Evolutionary conservation across 2,113 vertebrate genomes (phyloP).

Genomic region (Telmatochromis bifrenatus): DNA sequence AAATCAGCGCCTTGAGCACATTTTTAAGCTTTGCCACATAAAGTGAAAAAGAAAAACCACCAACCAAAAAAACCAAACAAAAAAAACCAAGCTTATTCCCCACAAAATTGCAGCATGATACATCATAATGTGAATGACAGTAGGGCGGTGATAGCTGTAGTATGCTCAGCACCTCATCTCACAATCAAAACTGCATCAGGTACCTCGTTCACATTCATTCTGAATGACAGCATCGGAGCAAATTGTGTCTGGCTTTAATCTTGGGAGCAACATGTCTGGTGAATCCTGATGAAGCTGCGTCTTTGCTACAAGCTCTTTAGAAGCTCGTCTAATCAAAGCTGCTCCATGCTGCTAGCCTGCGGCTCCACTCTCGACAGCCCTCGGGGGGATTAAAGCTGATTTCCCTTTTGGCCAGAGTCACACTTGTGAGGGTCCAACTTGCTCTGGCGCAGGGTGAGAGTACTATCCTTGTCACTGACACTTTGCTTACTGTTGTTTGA

Average conservation of each 20-base stretch:
- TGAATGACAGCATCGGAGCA: conserved; percentile 30
- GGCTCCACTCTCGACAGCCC: not conserved
- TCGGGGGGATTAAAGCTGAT: conserved; percentile 45
- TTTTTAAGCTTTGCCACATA: not conserved
- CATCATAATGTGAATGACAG: not conserved
- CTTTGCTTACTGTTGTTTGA: conserved; percentile 55
- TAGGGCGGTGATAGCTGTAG: not conserved
- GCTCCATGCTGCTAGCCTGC: conserved; percentile 2
- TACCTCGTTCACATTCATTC: conserved; percentile 19
- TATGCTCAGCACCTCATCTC: not conserved
- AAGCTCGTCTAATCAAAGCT: conserved; percentile 51
- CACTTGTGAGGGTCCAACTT: conserved; percentile 27
- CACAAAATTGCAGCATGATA: not conserved
- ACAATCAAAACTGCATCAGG: conserved; percentile 12
- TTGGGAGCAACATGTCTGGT: conserved; percentile 25
- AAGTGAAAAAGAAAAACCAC: not conserved
- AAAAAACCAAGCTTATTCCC: not conserved
- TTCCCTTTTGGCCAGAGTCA: conserved; percentile 42
- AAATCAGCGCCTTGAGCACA: not conserved
- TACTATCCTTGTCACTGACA: conserved; percentile 43
- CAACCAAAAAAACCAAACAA: not conserved
- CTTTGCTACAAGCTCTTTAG: conserved; percentile 28
- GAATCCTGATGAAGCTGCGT: conserved; percentile 50
- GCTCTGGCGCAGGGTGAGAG: not conserved
- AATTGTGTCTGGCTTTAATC: conserved; percentile 54